A percentile compares a stretch with the other conserved stretches of the same genome.
Evolutionary conservation across 1,140 invertebrate genomes (phyloP).

Genomic region (Lanistes nyassanus): DNA sequence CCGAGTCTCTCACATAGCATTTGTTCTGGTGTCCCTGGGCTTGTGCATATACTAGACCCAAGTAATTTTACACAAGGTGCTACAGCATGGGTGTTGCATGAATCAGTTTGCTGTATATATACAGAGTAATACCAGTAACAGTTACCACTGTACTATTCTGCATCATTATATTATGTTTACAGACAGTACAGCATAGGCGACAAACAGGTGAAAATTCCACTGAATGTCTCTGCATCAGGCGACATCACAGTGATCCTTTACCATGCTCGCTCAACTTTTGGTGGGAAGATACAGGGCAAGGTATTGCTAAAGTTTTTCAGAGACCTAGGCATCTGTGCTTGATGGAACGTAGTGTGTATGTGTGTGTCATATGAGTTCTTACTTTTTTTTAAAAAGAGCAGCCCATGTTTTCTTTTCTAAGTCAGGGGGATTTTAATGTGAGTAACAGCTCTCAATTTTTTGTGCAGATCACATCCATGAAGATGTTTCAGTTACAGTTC

Average conservation of each 20-base stretch:
- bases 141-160: too few relatives aligned
- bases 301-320: slow-evolving; percentile 38
- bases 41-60: too few relatives aligned
- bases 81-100: too few relatives aligned
- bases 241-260: slow-evolving; percentile 85
- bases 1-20: too few relatives aligned
- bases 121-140: too few relatives aligned
- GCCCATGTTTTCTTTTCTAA: background rate
- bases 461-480: slow-evolving; percentile 78
- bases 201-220: slow-evolving; percentile 57
- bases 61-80: too few relatives aligned
- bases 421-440: background rate
- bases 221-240: slow-evolving; percentile 78
- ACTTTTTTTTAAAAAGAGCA: background rate
- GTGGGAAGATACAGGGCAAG: slow-evolving; percentile 80
- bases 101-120: too few relatives aligned
- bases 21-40: too few relatives aligned
- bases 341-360: background rate
- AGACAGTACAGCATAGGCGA: slow-evolving; percentile 58
- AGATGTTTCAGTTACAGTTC: slow-evolving; percentile 88
- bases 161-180: slow-evolving; percentile 21
- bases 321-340: background rate
- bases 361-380: background rate
- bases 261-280: slow-evolving; percentile 87
- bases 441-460: too few relatives aligned